These are phyloP conservation scores for Graphium colonna DNA, from an alignment of 2,888 invertebrate genomes.

Conservation along the genomic window DNA sequence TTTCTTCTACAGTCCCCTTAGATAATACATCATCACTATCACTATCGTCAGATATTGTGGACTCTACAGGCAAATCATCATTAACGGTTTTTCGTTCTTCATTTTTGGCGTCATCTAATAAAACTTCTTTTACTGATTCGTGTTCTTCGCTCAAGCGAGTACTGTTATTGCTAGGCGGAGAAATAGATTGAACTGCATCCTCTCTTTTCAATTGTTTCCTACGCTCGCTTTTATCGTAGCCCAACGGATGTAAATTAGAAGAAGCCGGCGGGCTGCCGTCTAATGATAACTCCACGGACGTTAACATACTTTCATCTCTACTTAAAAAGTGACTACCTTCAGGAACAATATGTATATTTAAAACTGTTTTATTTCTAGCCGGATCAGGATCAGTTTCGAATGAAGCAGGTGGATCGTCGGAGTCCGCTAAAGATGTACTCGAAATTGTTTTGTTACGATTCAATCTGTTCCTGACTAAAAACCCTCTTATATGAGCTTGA, in stretches of 20 bases:
- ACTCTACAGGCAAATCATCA: slow-evolving; percentile 4
- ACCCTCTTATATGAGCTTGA: slow-evolving; percentile 85
- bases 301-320: slow-evolving; percentile 65
- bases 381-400: slow-evolving; percentile 55
- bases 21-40: neutral
- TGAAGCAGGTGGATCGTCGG: slow-evolving; percentile 52
- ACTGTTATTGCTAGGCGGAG: slow-evolving; percentile 70
- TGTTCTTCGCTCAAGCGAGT: slow-evolving; percentile 65
- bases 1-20: neutral
- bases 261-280: slow-evolving; percentile 67
- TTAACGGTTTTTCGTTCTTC: slow-evolving; percentile 22
- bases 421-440: slow-evolving; percentile 57
- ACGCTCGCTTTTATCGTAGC: slow-evolving; percentile 64
- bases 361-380: slow-evolving; percentile 58
- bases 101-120: slow-evolving; percentile 25
- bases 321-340: slow-evolving; percentile 61
- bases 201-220: slow-evolving; percentile 71
- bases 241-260: slow-evolving; percentile 63
- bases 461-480: slow-evolving; percentile 80
- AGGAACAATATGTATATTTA: slow-evolving; percentile 71
- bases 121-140: slow-evolving; percentile 47
- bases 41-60: neutral
- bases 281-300: slow-evolving; percentile 64
- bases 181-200: slow-evolving; percentile 73
- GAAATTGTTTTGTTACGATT: slow-evolving; percentile 63